Evolutionary conservation across 2,888 invertebrate genomes (phyloP).

Genomic region (Archips xylosteana): DNA sequence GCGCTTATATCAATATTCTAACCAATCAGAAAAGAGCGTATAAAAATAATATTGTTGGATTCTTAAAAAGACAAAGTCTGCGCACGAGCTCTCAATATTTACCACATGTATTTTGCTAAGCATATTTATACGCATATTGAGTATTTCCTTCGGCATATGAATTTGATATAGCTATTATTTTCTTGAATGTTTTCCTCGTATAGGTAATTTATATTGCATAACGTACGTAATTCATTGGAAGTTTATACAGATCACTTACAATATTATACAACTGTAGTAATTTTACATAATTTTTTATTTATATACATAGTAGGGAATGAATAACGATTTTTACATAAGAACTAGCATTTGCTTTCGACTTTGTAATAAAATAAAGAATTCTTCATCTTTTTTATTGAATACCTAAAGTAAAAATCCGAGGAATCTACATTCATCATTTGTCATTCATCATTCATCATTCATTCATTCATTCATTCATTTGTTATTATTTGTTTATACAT

Average conservation of each 20-base stretch:
- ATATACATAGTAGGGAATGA: neutral
- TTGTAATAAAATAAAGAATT: too few species aligned
- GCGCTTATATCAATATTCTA: neutral
- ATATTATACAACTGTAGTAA: neutral
- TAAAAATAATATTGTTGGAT: neutral
- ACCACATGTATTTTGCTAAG: neutral
- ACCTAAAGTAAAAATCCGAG: too few species aligned
- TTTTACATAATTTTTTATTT: neutral
- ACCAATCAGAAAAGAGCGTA: neutral
- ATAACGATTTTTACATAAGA: neutral
- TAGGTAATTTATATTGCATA: neutral
- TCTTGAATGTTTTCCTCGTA: constrained; percentile 9
- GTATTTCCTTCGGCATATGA: neutral
- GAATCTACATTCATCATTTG: too few species aligned
- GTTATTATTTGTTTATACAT: too few species aligned
- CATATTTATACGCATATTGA: neutral
- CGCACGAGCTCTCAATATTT: neutral
- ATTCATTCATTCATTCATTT: too few species aligned
- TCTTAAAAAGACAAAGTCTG: neutral
- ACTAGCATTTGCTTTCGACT: too few species aligned
- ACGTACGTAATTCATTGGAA: neutral
- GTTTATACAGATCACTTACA: neutral
- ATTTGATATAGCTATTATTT: constrained; percentile 23
- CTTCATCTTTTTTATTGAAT: too few species aligned
- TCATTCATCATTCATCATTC: too few species aligned